Evolutionary conservation across 2,797 vertebrate genomes (phyloP).

Genomic region (Kryptopterus vitreolus): DNA sequence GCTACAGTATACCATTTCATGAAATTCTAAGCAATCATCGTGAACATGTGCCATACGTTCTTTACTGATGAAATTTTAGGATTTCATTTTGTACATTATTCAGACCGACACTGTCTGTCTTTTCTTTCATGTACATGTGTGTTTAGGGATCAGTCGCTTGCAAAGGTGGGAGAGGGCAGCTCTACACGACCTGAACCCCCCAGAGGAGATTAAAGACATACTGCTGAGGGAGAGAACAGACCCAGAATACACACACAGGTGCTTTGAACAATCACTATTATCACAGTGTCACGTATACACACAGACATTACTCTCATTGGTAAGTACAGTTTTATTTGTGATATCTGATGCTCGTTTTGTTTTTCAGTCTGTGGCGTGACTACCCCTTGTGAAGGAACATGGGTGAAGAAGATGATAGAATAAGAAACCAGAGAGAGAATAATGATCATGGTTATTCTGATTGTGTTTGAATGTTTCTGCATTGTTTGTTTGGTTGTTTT

Average conservation of each 20-base stretch:
- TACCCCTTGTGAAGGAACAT: conserved; percentile 69
- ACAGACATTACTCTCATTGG: not conserved
- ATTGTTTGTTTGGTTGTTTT: not conserved
- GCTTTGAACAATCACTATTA: conserved; percentile 8
- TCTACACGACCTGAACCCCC: conserved; percentile 78
- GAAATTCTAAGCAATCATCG: not conserved
- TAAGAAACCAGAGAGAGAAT: not conserved
- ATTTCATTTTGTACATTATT: not conserved
- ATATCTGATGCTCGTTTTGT: conserved; percentile 3
- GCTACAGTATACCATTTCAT: too few species aligned
- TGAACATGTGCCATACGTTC: not conserved
- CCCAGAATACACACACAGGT: conserved; percentile 71
- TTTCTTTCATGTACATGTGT: conserved; percentile 12
- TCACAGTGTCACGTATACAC: not conserved
- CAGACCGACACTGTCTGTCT: not conserved
- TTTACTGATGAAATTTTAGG: not conserved
- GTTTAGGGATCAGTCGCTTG: conserved; percentile 80
- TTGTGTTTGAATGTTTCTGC: conserved; percentile 9
- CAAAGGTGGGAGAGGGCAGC: conserved; percentile 86
- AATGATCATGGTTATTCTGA: conserved; percentile 20
- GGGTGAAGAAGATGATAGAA: conserved; percentile 8
- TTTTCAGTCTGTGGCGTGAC: conserved; percentile 72
- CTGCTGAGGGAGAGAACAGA: conserved; percentile 69
- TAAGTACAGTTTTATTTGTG: not conserved
- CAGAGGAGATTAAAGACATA: conserved; percentile 72